Conservation (phyloP, 2,113 vertebrate genomes). For the Euleptes europaea region DNA sequence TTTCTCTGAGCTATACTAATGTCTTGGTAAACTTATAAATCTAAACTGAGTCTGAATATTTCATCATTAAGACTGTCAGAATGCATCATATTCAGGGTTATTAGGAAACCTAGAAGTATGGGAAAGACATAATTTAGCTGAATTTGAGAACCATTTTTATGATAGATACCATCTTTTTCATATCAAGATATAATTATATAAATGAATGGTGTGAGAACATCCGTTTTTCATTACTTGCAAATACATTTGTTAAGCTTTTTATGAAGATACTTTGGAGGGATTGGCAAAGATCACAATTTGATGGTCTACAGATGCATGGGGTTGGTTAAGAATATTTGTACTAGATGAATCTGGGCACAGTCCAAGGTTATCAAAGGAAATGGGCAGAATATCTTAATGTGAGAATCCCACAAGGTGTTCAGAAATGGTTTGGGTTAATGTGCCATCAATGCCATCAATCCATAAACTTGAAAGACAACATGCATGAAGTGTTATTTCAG, state of each 20-base stretch:
- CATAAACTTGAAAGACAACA: too few relatives aligned
- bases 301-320: not conserved
- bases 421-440: not conserved
- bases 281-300: not conserved
- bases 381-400: not conserved
- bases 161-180: not conserved
- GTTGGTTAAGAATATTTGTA: not conserved
- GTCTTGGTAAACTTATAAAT: not conserved
- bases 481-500: too few relatives aligned
- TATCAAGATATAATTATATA: not conserved
- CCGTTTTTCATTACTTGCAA: not conserved
- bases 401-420: not conserved
- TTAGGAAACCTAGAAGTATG: not conserved
- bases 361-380: not conserved
- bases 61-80: not conserved
- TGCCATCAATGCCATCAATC: not conserved
- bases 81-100: not conserved
- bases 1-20: not conserved
- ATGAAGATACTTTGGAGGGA: not conserved
- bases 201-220: not conserved
- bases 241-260: not conserved
- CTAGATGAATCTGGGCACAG: not conserved
- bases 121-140: not conserved
- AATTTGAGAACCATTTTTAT: not conserved
- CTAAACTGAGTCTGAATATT: not conserved